These are phyloP conservation scores for Parasteatoda lunata DNA, from an alignment of 2,888 invertebrate species.

Conservation along the genomic window DNA sequence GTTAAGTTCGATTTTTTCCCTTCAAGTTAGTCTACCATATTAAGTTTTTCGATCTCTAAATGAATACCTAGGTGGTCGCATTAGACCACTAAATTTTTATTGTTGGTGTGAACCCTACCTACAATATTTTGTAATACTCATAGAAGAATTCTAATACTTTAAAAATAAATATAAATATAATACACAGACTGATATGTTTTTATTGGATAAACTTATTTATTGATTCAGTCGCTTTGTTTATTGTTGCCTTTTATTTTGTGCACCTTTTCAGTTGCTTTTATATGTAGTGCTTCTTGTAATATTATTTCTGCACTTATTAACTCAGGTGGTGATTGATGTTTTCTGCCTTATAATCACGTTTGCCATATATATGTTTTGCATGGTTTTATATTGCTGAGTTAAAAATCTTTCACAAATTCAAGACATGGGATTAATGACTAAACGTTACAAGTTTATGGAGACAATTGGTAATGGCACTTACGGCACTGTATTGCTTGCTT, in stretches of 20 bases:
- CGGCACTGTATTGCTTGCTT: slow-evolving; percentile 96
- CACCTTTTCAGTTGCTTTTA: not conserved
- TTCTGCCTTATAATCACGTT: slow-evolving; percentile 44
- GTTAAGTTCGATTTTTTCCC: too few relatives aligned
- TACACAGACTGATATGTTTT: too few relatives aligned
- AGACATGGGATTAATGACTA: slow-evolving; percentile 78
- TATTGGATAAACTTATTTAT: not conserved
- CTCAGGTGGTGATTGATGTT: slow-evolving; percentile 56
- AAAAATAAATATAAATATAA: too few relatives aligned
- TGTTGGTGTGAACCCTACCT: too few relatives aligned
- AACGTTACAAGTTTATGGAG: slow-evolving; percentile 93
- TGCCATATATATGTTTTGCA: slow-evolving; percentile 45
- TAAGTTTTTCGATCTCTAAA: too few relatives aligned
- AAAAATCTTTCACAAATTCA: slow-evolving; percentile 32
- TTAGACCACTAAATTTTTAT: too few relatives aligned
- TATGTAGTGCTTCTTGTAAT: slow-evolving; percentile 23
- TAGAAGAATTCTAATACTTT: too few relatives aligned
- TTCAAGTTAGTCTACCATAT: too few relatives aligned
- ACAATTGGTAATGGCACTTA: slow-evolving; percentile 99
- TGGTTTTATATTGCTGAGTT: slow-evolving; percentile 32
- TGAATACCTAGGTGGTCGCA: too few relatives aligned
- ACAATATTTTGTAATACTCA: too few relatives aligned
- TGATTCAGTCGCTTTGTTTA: not conserved
- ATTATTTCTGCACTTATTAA: slow-evolving; percentile 44
- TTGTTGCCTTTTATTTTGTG: not conserved